phyloP scores from a whole-genome alignment of 2,113 vertebrate species.

The Tenrec ecaudatus region DNA sequence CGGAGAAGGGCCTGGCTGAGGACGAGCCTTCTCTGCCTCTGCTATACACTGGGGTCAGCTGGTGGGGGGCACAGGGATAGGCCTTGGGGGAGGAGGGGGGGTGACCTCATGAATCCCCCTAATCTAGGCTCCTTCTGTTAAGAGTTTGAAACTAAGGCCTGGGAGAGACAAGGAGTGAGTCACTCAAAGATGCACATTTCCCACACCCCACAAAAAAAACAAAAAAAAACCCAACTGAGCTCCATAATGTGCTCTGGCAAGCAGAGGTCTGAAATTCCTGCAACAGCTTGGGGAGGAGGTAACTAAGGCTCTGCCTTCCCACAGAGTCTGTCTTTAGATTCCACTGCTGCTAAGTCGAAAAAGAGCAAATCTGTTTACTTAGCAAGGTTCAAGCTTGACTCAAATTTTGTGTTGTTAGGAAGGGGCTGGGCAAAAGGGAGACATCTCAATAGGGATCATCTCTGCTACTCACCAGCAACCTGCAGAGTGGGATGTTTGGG shows the following conservation, averaged over 20 bases:
- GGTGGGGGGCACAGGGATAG: background rate
- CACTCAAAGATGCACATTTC: background rate
- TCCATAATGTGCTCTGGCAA: constrained; percentile 65
- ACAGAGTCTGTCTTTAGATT: constrained; percentile 76
- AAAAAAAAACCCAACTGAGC: background rate
- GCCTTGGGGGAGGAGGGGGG: too few relatives aligned
- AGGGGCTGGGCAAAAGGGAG: background rate
- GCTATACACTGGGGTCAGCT: background rate
- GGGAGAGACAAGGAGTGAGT: background rate
- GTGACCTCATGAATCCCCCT: background rate
- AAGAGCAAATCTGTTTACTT: constrained; percentile 78
- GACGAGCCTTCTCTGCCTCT: background rate
- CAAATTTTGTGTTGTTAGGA: constrained; percentile 48
- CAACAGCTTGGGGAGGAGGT: constrained; percentile 75
- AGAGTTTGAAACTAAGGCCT: background rate
- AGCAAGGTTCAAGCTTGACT: constrained; percentile 73
- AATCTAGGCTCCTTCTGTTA: background rate
- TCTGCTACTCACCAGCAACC: constrained; percentile 49
- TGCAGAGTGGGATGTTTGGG: constrained; percentile 19
- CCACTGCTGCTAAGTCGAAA: constrained; percentile 67
- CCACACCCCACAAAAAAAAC: background rate
- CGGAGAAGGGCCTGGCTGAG: constrained; percentile 29
- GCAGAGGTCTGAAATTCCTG: constrained; percentile 71
- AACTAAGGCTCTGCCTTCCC: constrained; percentile 71
- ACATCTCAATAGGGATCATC: constrained; percentile 59